phyloP scores from a whole-genome alignment of 2,888 invertebrate genomes.

The Allophyes oxyacanthae region DNA sequence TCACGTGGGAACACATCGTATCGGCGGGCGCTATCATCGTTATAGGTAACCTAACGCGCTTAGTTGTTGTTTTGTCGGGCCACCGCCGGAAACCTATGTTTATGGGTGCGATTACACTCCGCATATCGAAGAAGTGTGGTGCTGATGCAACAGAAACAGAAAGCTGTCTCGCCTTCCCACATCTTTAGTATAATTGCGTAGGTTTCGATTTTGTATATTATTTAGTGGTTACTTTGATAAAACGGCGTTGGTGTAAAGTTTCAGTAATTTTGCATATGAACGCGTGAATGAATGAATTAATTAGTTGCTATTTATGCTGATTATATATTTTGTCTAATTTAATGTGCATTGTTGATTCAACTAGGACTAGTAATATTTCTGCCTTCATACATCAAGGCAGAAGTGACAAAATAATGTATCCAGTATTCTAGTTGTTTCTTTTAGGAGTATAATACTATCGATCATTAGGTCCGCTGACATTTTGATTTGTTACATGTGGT shows the following conservation, averaged over 20 bases:
- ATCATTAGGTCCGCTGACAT: conserved; percentile 6
- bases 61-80: conserved; percentile 66
- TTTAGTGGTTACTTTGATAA: conserved; percentile 31
- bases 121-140: conserved; percentile 50
- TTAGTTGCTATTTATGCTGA: conserved; percentile 3
- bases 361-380: background rate
- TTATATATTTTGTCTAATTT: conserved; percentile 1
- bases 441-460: background rate
- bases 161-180: conserved; percentile 52
- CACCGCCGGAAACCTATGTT: conserved; percentile 56
- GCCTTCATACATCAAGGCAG: background rate
- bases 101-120: conserved; percentile 55
- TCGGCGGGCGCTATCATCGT: conserved; percentile 56
- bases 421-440: conserved; percentile 6
- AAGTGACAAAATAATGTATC: background rate
- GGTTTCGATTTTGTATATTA: conserved; percentile 25
- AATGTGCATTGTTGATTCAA: background rate
- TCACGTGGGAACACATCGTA: conserved; percentile 65
- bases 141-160: conserved; percentile 55
- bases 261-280: conserved; percentile 20
- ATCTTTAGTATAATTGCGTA: conserved; percentile 32
- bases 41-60: conserved; percentile 62
- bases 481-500: conserved; percentile 3
- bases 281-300: background rate
- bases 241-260: conserved; percentile 17